Evolutionary conservation across 2,797 vertebrate species (phyloP), one percentile per base, ranked within the genome.

Genomic region (Tiaroga cobitis): DNA sequence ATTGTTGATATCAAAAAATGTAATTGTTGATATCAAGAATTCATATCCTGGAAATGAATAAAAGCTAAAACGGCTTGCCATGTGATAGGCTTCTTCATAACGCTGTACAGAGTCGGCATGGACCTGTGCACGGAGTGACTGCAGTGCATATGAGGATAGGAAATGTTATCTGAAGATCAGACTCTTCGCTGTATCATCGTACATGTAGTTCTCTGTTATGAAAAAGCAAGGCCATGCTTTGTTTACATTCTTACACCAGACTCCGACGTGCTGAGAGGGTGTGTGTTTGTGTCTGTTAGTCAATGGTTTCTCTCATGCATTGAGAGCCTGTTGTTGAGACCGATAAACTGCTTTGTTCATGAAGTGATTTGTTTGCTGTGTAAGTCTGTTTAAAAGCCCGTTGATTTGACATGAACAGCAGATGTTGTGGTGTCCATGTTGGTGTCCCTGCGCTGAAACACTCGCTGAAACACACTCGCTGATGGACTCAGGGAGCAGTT

Each of bases 201-300:
- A 76, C 41, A 21, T 54, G 29, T 2, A 34, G 81, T 72, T 82
- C 37, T 43, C 26, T 49, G 69, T 75, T 75, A 56, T 74, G 70
- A 49, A 65, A 76, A 83, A 41, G 54, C 43, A 74, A 75, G 39
- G 26, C 37, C 24, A 65, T n/a, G 59, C 32, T 29, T 15, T 81
- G 67, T 82, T 82, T 74, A 37, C 72, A 67, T 51, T 76, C 82
- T 32, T 43, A 54, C 63, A 21, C 29, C 46, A 29, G n/a, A 24
- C 41, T 67, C 21, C 1, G 16, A 54, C 51, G 41, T 39, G 72
- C 13, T 34, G 54, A 10, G 56, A 1, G 63, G 19, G 65, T 69
- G n/a, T 13, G 34, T 10, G 5, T 16, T 2, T 13, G 34, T 43
- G 46, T 34, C 13, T 69, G 16, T 32, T 24, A 4, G 26, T 24